Percentiles rank a stretch among this genome's conserved stretches.
Evolutionary conservation across 2,113 vertebrate genomes (phyloP).

Genomic region (Bubo scandiacus): DNA sequence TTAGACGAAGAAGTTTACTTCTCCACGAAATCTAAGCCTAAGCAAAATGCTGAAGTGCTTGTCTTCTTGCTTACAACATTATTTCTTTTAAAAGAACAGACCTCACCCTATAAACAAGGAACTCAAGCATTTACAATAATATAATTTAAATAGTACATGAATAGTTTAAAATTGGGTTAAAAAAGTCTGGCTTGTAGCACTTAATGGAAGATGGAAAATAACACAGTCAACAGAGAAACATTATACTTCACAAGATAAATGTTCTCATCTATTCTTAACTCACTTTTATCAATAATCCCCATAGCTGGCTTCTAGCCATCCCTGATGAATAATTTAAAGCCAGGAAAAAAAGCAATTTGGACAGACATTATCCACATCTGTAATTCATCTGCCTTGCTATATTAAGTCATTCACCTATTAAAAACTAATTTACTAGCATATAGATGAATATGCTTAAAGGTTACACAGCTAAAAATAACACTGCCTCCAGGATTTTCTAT

Average conservation of each 20-base stretch:
- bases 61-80: background rate
- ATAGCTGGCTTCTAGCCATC: slow-evolving; percentile 42
- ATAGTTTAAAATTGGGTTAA: slow-evolving; percentile 20
- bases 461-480: slow-evolving; percentile 36
- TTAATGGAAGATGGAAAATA: slow-evolving; percentile 42
- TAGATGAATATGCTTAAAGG: slow-evolving; percentile 6
- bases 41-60: background rate
- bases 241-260: slow-evolving; percentile 52
- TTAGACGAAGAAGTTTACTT: background rate
- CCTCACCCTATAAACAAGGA: background rate
- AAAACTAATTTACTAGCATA: slow-evolving; percentile 33
- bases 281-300: slow-evolving; percentile 55
- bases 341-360: slow-evolving; percentile 23
- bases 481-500: slow-evolving; percentile 33
- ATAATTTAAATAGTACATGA: background rate
- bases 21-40: background rate
- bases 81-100: background rate
- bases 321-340: slow-evolving; percentile 45
- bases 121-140: background rate
- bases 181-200: background rate
- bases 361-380: slow-evolving; percentile 37
- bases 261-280: slow-evolving; percentile 68
- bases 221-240: slow-evolving; percentile 16
- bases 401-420: slow-evolving; percentile 44
- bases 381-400: slow-evolving; percentile 29